These are phyloP conservation scores for Syngnathoides biaculeatus DNA, from an alignment of 2,113 vertebrate species.

Conservation along the genomic window DNA sequence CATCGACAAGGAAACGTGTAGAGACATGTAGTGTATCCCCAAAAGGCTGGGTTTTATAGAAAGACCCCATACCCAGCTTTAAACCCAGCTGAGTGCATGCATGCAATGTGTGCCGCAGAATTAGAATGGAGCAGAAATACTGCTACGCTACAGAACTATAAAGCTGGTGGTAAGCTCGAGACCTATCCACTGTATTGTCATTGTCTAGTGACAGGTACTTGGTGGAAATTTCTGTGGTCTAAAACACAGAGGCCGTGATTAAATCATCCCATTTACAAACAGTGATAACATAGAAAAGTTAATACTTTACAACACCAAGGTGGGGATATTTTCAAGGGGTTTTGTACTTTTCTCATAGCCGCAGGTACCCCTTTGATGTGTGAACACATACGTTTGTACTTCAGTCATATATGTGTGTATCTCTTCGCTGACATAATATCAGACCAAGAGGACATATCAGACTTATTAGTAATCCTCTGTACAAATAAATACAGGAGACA, in stretches of 20 bases:
- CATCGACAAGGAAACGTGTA: constrained; percentile 25
- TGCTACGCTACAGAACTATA: constrained; percentile 31
- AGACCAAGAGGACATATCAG: no score
- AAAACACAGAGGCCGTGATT: constrained; percentile 41
- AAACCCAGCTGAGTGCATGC: constrained; percentile 32
- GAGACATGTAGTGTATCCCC: constrained; percentile 19
- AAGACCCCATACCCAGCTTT: constrained; percentile 10
- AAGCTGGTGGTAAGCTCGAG: constrained; percentile 46
- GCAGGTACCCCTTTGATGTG: no score
- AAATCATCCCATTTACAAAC: background rate
- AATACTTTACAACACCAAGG: background rate
- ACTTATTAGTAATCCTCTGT: no score
- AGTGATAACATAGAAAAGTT: background rate
- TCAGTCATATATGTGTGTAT: no score
- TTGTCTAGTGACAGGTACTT: constrained; percentile 40
- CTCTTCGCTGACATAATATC: no score
- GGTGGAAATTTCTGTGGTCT: constrained; percentile 55
- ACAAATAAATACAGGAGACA: no score
- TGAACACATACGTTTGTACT: no score
- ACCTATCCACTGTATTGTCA: constrained; percentile 37
- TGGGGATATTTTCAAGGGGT: background rate
- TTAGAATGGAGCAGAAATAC: constrained; percentile 27
- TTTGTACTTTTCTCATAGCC: no score
- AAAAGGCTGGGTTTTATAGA: constrained; percentile 18
- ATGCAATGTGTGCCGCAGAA: constrained; percentile 22